Conservation (phyloP, 2,797 vertebrate species). For the Cossypha caffra region DNA sequence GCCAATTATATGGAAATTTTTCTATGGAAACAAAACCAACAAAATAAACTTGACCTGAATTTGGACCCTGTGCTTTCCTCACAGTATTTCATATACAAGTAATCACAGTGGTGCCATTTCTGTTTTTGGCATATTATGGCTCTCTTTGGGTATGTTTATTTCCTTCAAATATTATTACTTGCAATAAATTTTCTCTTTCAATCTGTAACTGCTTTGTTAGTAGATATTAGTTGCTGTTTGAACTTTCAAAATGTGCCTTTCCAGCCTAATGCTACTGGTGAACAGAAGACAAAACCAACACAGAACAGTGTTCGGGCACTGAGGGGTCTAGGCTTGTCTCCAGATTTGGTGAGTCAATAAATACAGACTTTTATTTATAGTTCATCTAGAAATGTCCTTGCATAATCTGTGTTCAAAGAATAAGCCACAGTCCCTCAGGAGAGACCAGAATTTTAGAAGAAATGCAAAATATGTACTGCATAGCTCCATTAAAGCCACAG, state of each 20-base stretch:
- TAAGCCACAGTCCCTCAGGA: background rate
- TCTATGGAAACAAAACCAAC: background rate
- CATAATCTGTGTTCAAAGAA: background rate
- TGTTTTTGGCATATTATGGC: background rate
- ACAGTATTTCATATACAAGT: background rate
- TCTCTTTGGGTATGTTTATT: background rate
- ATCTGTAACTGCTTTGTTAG: background rate
- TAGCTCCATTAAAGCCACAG: background rate
- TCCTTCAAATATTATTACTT: background rate
- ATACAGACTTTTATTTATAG: background rate
- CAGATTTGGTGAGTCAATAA: slow-evolving; percentile 77
- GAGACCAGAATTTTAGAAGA: background rate
- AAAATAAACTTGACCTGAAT: background rate
- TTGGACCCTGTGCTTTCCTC: background rate
- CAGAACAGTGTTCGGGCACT: slow-evolving; percentile 81
- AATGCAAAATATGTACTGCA: background rate
- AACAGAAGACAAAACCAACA: slow-evolving; percentile 84
- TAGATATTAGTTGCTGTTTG: background rate
- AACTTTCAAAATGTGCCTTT: slow-evolving; percentile 49
- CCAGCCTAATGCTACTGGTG: slow-evolving; percentile 79
- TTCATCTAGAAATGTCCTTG: background rate
- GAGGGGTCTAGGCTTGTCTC: slow-evolving; percentile 81
- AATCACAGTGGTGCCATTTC: background rate
- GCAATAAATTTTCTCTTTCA: background rate
- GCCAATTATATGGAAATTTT: background rate